Percentiles rank a stretch among this genome's conserved stretches.
Conservation (phyloP, 1,140 invertebrate genomes). For the Adoxophyes honmai region DNA sequence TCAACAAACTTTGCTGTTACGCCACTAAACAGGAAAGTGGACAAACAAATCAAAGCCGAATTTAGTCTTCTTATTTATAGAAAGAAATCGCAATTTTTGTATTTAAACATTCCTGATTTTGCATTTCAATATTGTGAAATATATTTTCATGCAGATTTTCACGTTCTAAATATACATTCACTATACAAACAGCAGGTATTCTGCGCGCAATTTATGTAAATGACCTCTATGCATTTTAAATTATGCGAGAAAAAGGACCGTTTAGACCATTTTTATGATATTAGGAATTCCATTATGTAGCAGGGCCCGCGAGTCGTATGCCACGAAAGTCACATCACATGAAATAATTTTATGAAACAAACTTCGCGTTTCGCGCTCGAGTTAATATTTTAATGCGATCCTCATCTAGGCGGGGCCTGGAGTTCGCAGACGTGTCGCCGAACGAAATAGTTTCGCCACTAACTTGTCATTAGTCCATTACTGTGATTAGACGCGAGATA, state of each 20-base stretch:
- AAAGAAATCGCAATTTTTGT: no score
- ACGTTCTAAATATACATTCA: background rate
- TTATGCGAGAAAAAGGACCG: background rate
- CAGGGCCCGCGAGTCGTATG: background rate
- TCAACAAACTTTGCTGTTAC: constrained; percentile 41
- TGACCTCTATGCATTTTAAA: background rate
- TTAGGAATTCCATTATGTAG: background rate
- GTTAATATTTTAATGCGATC: constrained; percentile 15
- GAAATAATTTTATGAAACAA: constrained; percentile 14
- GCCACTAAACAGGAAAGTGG: background rate
- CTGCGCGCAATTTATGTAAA: background rate
- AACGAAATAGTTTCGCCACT: constrained; percentile 38
- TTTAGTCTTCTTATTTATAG: no score
- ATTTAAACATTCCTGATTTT: background rate
- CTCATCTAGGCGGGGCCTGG: background rate
- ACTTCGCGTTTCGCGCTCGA: background rate
- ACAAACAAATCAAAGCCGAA: no score
- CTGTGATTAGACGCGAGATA: constrained; percentile 53
- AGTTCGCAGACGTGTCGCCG: constrained; percentile 9
- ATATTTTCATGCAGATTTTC: background rate
- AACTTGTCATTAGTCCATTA: constrained; percentile 68
- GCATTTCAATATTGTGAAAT: background rate
- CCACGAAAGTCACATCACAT: background rate
- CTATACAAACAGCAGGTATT: constrained; percentile 10
- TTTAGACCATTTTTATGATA: background rate